A percentile compares a stretch with the other conserved stretches of the same genome.
These are phyloP conservation scores for Melospiza melodia DNA, from an alignment of 2,113 vertebrate species.

Conservation along the genomic window DNA sequence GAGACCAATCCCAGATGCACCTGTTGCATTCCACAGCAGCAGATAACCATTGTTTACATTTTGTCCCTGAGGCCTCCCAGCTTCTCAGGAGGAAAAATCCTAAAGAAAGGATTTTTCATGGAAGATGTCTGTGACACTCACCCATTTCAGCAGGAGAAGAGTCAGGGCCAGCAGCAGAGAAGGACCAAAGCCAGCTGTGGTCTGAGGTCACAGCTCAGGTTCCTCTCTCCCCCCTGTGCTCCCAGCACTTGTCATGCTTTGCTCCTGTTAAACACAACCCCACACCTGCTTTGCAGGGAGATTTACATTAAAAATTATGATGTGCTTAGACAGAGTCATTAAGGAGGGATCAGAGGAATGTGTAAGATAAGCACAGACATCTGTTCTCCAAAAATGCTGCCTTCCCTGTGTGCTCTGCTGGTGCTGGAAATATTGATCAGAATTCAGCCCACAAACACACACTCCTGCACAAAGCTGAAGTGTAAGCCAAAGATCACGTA, in stretches of 20 bases:
- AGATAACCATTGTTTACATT: too few species aligned
- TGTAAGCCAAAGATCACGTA: not conserved
- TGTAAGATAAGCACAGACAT: not conserved
- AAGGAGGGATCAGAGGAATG: constrained; percentile 15
- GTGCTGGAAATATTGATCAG: not conserved
- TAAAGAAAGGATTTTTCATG: too few species aligned
- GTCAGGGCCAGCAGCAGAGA: not conserved
- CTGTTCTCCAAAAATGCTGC: not conserved
- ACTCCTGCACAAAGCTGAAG: not conserved
- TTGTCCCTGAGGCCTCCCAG: too few species aligned
- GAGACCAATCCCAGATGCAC: too few species aligned
- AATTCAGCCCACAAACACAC: not conserved
- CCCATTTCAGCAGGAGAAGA: not conserved
- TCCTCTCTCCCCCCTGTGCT: not conserved
- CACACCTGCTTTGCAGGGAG: not conserved
- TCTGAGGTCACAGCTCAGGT: not conserved
- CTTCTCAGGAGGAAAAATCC: too few species aligned
- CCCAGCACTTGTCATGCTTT: not conserved
- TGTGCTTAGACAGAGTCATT: not conserved
- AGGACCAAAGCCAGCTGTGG: not conserved
- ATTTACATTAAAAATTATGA: not conserved
- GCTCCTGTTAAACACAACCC: not conserved
- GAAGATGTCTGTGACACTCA: too few species aligned
- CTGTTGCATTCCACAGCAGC: too few species aligned
- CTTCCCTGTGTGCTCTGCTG: not conserved